These are phyloP conservation scores for Drosophila pandora DNA, from an alignment of 1,140 invertebrate species.

Conservation along the genomic window DNA sequence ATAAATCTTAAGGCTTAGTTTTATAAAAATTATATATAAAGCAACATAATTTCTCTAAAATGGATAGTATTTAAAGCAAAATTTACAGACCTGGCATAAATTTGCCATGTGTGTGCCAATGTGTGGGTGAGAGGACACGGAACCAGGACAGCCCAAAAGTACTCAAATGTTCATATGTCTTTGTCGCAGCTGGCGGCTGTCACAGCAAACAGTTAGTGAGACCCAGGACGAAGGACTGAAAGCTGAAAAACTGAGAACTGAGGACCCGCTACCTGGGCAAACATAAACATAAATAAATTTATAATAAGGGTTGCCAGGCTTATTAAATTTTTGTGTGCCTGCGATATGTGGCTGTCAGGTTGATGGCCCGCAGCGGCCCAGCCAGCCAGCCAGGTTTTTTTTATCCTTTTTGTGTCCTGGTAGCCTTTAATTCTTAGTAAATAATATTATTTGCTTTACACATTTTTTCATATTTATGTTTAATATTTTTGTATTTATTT, in stretches of 20 bases:
- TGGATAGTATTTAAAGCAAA: constrained; percentile 7
- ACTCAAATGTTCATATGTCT: constrained; percentile 55
- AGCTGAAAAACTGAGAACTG: background rate
- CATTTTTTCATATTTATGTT: constrained; percentile 10
- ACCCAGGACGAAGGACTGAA: constrained; percentile 12
- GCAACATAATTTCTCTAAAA: background rate
- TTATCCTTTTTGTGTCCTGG: background rate
- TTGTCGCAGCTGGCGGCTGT: constrained; percentile 61
- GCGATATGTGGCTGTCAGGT: constrained; percentile 4
- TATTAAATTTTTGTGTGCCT: constrained; percentile 59
- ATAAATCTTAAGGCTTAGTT: too few species aligned
- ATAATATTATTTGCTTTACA: constrained; percentile 39
- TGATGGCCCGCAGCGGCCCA: constrained; percentile 11
- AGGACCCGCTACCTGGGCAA: constrained; percentile 35
- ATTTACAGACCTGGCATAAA: constrained; percentile 13
- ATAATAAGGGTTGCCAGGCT: constrained; percentile 61
- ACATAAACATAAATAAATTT: constrained; percentile 67
- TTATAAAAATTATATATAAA: too few species aligned
- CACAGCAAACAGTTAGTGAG: constrained; percentile 57
- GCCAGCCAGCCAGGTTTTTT: too few species aligned
- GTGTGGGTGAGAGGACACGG: constrained; percentile 30
- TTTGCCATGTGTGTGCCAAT: constrained; percentile 7
- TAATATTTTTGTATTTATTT: constrained; percentile 29
- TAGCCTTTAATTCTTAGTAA: constrained; percentile 37
- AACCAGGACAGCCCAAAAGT: constrained; percentile 50